Evolutionary conservation across 2,113 vertebrate species (phyloP).

Genomic region (Glareola pratincola): DNA sequence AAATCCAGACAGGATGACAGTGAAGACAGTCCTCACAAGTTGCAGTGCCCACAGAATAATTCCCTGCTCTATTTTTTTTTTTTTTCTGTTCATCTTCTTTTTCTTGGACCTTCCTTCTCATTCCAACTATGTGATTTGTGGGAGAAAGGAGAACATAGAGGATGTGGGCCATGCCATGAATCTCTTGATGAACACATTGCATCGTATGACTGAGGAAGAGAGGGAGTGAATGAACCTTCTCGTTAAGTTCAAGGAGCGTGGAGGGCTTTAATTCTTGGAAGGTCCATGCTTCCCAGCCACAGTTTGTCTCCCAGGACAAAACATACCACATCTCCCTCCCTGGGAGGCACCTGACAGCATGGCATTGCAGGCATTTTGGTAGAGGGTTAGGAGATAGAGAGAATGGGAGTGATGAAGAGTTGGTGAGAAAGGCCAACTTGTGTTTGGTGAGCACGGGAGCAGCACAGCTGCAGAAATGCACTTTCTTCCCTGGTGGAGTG

Average conservation of each 20-base stretch:
- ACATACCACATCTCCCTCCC: neutral
- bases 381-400: neutral
- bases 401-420: neutral
- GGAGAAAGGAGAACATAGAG: neutral
- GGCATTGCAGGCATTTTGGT: neutral
- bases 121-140: neutral
- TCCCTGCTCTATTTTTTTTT: neutral
- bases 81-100: accelerated
- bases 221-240: neutral
- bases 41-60: neutral
- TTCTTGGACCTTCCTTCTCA: neutral
- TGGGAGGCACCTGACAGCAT: neutral
- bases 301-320: neutral
- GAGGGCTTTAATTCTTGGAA: neutral
- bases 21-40: neutral
- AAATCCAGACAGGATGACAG: neutral
- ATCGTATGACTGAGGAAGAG: neutral
- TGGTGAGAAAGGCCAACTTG: neutral
- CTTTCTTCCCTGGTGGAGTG: neutral
- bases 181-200: neutral
- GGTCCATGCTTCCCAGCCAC: neutral
- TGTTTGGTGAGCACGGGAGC: neutral
- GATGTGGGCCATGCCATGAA: neutral
- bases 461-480: neutral
- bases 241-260: accelerated